Evolutionary conservation across 2,888 invertebrate species (phyloP), one percentile per base, ranked within the genome.

Genomic region (Chaetogeoica ovagalla): DNA sequence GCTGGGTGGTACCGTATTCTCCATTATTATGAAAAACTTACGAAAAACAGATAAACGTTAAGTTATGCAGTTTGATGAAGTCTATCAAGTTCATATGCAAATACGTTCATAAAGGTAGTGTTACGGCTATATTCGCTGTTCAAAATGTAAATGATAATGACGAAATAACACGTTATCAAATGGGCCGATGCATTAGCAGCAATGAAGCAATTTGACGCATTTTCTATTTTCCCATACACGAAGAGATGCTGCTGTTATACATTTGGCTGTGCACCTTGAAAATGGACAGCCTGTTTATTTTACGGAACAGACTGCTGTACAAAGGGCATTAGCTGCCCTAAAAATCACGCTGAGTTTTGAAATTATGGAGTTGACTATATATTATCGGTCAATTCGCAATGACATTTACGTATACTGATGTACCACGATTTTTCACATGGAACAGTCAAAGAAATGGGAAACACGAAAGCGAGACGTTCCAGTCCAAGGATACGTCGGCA

Each of bases 11-110:
- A 9, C 83, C 83, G 39, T 83, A 79, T 81, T 77, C 75, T 13
- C 83, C 83, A 43, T 55, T 82, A 39, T 79, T 82, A 5, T 84
- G 83, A 23, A 82, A 84, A 39, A 83, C 68, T 23, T 83, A 81
- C 65, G 83, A 85, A 43, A 83, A 84, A 5, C 85, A 86, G 72
- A 84, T 84, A 2, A 55, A 72, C 17, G 39, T 60, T 37, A 60
- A 86, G 81, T 85, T 73, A 77, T 88, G 87, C 82, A 85, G 84
- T 83, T 87, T 86, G 0, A 85, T 87, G 0, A 85, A 86, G 76
- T 83, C 84, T 9, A 86, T 86, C 21, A 86, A 86, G 84, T 86
- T 85, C 81, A 84, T 86, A 82, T 86, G 85, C 82, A 86, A 86
- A 76, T 85, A 85, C 81, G 82, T 85, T 21, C 81, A 82, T 59